A percentile compares a stretch with the other conserved stretches of the same genome.
Evolutionary conservation across 2,888 invertebrate genomes (phyloP).

Genomic region (Darwinula stevensoni): DNA sequence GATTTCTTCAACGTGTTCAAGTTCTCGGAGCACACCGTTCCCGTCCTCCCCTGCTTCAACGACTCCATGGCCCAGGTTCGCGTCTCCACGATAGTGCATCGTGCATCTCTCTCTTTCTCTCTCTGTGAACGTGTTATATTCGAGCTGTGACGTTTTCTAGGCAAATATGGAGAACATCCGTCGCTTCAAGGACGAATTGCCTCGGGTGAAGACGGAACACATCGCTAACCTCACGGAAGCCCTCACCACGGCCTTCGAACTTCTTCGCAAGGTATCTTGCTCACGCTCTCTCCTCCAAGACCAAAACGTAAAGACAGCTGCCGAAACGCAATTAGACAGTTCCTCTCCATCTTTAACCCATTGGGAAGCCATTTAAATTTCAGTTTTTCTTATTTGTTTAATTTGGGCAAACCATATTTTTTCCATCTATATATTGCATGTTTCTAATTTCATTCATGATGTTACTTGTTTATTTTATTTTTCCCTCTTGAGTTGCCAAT

Average conservation of each 20-base stretch:
- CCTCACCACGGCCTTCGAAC: constrained; percentile 47
- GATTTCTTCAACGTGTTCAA: constrained; percentile 82
- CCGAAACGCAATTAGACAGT: too few species aligned
- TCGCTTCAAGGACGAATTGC: constrained; percentile 37
- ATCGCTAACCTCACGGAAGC: constrained; percentile 59
- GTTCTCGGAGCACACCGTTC: constrained; percentile 35
- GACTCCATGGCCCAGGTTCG: constrained; percentile 58
- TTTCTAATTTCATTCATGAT: too few species aligned
- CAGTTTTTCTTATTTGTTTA: too few species aligned
- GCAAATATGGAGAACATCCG: constrained; percentile 61
- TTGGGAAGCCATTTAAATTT: too few species aligned
- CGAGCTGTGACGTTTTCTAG: too few species aligned
- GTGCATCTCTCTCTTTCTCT: background rate
- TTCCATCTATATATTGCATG: too few species aligned
- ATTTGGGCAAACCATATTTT: too few species aligned
- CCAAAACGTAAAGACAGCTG: too few species aligned
- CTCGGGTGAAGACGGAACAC: constrained; percentile 33
- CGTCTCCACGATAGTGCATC: background rate
- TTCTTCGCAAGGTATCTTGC: constrained; percentile 34
- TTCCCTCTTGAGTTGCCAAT: too few species aligned
- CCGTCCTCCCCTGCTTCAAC: constrained; percentile 57
- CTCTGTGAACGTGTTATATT: too few species aligned
- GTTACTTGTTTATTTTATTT: too few species aligned
- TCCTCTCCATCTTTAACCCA: too few species aligned
- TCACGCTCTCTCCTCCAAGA: background rate